Evolutionary conservation across 2,797 vertebrate genomes (phyloP).

Genomic region (Avahi laniger): DNA sequence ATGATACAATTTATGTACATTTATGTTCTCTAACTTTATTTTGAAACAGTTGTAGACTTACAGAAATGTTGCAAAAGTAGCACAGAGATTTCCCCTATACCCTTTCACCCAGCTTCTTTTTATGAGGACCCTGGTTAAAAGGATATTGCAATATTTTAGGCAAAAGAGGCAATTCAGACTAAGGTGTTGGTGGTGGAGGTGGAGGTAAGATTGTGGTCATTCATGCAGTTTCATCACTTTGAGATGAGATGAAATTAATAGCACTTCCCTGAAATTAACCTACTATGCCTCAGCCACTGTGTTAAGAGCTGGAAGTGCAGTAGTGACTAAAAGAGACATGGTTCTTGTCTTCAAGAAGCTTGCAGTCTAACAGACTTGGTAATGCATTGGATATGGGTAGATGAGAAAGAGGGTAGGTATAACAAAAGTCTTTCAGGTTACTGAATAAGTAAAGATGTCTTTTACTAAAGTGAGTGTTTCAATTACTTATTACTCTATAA

Average conservation of each 20-base stretch:
- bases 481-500: not conserved
- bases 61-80: not conserved
- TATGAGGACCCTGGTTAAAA: not conserved
- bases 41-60: constrained; percentile 18
- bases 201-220: not conserved
- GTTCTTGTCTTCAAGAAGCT: not conserved
- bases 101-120: not conserved
- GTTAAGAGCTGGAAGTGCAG: not conserved
- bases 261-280: not conserved
- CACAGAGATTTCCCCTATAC: not conserved
- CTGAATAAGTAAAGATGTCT: not conserved
- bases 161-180: not conserved
- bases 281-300: not conserved
- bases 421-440: not conserved
- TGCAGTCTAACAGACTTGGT: not conserved
- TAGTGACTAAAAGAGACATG: not conserved
- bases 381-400: not conserved
- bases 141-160: not conserved
- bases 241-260: not conserved
- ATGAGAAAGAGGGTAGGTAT: not conserved
- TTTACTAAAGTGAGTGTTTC: not conserved
- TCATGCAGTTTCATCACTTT: not conserved
- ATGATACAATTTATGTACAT: not conserved
- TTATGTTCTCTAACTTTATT: not conserved
- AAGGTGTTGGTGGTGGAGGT: not conserved